Percentiles rank a stretch among this genome's conserved stretches.
phyloP scores from a whole-genome alignment of 2,797 vertebrate genomes.

The Spheniscus humboldti region DNA sequence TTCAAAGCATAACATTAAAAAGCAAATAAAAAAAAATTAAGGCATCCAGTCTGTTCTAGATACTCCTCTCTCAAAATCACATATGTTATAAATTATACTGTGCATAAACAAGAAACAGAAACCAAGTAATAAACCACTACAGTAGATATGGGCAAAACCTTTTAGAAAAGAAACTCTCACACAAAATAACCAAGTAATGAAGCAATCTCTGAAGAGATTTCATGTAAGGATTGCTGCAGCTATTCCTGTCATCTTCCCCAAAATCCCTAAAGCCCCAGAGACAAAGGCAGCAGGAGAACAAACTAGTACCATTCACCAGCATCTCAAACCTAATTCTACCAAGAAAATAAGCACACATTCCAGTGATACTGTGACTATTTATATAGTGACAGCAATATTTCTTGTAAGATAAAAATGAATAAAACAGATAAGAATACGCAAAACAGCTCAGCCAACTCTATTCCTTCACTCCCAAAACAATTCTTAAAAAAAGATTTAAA shows the following conservation, averaged over 20 bases:
- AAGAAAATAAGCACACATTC: background rate
- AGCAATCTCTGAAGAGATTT: background rate
- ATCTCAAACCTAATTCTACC: background rate
- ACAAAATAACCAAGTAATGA: background rate
- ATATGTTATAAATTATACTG: background rate
- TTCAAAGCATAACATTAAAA: background rate
- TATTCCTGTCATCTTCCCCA: background rate
- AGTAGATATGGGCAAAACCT: background rate
- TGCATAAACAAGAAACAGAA: constrained; percentile 15
- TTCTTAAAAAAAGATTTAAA: background rate
- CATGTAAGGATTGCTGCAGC: background rate
- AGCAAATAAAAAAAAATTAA: background rate
- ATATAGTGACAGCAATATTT: background rate
- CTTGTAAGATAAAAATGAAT: background rate
- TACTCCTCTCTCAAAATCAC: background rate
- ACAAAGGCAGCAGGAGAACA: background rate
- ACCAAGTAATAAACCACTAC: background rate
- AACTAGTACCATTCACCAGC: background rate
- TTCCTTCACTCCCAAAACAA: background rate
- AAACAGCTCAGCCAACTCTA: background rate
- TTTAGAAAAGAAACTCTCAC: background rate
- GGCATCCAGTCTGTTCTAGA: background rate
- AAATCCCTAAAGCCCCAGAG: background rate
- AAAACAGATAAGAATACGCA: background rate
- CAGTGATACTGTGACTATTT: background rate